Evolutionary conservation across 2,888 invertebrate species (phyloP), one percentile per base, ranked within the genome.

Genomic region (Ctena decussata): DNA sequence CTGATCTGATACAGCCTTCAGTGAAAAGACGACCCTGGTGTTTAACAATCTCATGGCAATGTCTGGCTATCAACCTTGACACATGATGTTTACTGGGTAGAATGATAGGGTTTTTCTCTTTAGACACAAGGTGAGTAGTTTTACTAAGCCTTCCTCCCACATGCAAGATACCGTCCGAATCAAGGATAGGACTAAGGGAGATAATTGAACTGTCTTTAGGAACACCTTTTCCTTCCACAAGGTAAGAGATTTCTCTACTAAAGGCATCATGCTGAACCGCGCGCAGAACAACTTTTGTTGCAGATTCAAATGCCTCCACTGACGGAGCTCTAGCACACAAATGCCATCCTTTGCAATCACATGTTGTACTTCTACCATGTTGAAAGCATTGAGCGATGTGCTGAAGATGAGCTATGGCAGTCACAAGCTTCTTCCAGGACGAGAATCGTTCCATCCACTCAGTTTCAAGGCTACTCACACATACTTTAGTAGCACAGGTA

Each of bases 21-120:
- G 90, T 90, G 30, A 90, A 74, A 53, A 74, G 85, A n/a, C 89
- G 49, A 0, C 87, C 89, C 78, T 90, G 90, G 32, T 88, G 84
- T 41, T 80, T 41, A 0, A 86, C 82, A 18, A 49, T 30, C 24
- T 86, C 77, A 60, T 89, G 87, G 24, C 44, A 65, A 70, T 87
- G 82, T 24, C 57, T 44, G 8, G 82, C 80, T 0, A 91, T 39
- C 2, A 89, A 73, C 5, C 15, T 82, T 3, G 89, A 46, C 0
- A 89, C 57, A 35, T 89, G 84, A 71, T 81, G 74, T 12, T 69
- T 49, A 30, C 80, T 81, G 24, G 87, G 84, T 11, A 89, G 27
- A 3, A 89, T 65, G 27, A 87, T 49, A 35, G 89, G 89, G 35
- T 80, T 69, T 49, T 84, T 87, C 24, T 73, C 76, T 1, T 2